A percentile compares a stretch with the other conserved stretches of the same genome.
phyloP scores from a whole-genome alignment of 2,113 vertebrate genomes.

The Toxostoma redivivum region DNA sequence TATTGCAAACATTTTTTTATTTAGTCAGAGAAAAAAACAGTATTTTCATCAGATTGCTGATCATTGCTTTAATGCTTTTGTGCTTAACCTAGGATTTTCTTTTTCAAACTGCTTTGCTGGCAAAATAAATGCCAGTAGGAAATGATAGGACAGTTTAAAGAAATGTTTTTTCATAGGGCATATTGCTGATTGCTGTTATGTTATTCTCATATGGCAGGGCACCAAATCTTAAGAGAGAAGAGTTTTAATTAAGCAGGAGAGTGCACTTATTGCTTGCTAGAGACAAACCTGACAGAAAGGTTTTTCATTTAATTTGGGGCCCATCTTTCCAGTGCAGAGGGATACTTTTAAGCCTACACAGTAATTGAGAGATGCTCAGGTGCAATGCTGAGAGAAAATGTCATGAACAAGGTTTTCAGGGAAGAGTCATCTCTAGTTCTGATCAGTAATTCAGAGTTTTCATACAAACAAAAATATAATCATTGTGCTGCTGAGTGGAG shows the following conservation, averaged over 20 bases:
- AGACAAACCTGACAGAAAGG: not conserved
- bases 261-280: not conserved
- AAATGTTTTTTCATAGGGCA: not conserved
- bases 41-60: not conserved
- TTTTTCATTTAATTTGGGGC: not conserved
- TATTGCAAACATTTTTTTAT: not conserved
- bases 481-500: not conserved
- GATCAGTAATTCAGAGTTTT: not conserved
- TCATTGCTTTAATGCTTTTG: not conserved
- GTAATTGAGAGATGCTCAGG: not conserved
- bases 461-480: not conserved
- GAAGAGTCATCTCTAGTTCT: not conserved
- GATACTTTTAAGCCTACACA: not conserved
- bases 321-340: not conserved
- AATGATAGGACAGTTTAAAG: not conserved
- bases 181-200: not conserved
- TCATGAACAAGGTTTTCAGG: not conserved
- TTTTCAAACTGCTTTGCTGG: not conserved
- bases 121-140: not conserved
- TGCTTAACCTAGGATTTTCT: not conserved
- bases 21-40: not conserved
- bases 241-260: conserved; percentile 5
- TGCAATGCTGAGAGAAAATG: not conserved
- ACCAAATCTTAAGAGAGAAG: not conserved
- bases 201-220: not conserved